Evolutionary conservation across 2,888 invertebrate genomes (phyloP).

Genomic region (Scelioninae gen. 2): DNA sequence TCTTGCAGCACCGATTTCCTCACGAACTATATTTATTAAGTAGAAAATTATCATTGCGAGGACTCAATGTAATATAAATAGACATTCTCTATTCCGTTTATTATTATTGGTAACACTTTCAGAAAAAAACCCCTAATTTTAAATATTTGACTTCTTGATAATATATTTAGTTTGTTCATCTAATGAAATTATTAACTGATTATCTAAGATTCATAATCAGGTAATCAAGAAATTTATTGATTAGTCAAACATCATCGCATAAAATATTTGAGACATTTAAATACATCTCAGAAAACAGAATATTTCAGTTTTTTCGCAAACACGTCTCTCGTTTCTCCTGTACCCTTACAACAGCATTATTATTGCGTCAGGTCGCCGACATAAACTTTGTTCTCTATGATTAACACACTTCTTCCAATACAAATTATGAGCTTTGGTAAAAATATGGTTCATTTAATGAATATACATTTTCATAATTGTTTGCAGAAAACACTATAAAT

Average conservation of each 20-base stretch:
- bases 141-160: too few relatives aligned
- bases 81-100: too few relatives aligned
- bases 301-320: conserved; percentile 18
- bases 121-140: too few relatives aligned
- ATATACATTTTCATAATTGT: conserved; percentile 11
- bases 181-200: too few relatives aligned
- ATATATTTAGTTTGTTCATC: too few relatives aligned
- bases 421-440: conserved; percentile 12
- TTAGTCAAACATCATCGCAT: conserved; percentile 6
- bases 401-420: conserved; percentile 8
- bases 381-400: conserved; percentile 14
- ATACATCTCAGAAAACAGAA: conserved; percentile 8
- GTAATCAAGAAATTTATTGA: too few relatives aligned
- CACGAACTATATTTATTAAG: too few relatives aligned
- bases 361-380: conserved; percentile 29
- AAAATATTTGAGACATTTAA: conserved; percentile 14
- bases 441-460: conserved; percentile 19
- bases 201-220: too few relatives aligned
- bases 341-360: conserved; percentile 25
- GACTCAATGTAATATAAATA: too few relatives aligned
- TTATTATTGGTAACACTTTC: too few relatives aligned
- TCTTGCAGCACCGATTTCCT: too few relatives aligned
- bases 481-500: neutral
- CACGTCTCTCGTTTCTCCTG: conserved; percentile 11
- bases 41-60: too few relatives aligned